Percentiles rank a stretch among this genome's conserved stretches.
phyloP scores from a whole-genome alignment of 1,140 invertebrate species.

The Drosophila truncata region DNA sequence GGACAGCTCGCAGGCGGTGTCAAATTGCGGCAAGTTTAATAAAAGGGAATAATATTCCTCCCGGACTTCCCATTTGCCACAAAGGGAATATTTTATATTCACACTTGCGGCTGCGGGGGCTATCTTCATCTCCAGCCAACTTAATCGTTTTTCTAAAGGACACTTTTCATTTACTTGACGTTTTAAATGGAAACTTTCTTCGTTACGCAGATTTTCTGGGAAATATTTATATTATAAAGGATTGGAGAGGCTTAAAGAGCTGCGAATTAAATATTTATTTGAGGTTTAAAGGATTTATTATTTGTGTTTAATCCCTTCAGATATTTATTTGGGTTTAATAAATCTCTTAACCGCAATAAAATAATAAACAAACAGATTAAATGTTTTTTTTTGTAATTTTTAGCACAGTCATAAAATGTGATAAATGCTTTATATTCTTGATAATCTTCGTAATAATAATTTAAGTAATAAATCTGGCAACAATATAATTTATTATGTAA shows the following conservation, averaged over 20 bases:
- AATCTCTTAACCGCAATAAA: background rate
- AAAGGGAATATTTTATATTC: conserved; percentile 32
- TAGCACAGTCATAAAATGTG: background rate
- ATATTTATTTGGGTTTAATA: background rate
- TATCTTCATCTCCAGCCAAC: conserved; percentile 4
- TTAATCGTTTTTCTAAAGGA: conserved; percentile 9
- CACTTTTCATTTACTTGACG: conserved; percentile 10
- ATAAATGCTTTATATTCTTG: conserved; percentile 5
- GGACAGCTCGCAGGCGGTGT: conserved; percentile 24
- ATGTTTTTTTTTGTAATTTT: conserved; percentile 4
- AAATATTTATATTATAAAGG: background rate
- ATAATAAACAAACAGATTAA: background rate
- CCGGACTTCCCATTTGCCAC: conserved; percentile 17
- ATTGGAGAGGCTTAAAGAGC: background rate
- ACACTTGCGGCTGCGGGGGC: conserved; percentile 13
- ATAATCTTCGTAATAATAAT: no score
- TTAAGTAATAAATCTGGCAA: background rate
- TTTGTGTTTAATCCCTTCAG: background rate
- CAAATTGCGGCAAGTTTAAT: conserved; percentile 43
- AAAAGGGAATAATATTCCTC: conserved; percentile 44
- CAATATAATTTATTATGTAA: background rate
- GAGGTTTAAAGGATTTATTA: background rate
- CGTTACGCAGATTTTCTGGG: background rate
- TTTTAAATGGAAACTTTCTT: conserved; percentile 10
- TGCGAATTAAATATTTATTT: background rate